phyloP scores from a whole-genome alignment of 2,113 vertebrate genomes.

The mouse (Mus musculus) region DNA sequence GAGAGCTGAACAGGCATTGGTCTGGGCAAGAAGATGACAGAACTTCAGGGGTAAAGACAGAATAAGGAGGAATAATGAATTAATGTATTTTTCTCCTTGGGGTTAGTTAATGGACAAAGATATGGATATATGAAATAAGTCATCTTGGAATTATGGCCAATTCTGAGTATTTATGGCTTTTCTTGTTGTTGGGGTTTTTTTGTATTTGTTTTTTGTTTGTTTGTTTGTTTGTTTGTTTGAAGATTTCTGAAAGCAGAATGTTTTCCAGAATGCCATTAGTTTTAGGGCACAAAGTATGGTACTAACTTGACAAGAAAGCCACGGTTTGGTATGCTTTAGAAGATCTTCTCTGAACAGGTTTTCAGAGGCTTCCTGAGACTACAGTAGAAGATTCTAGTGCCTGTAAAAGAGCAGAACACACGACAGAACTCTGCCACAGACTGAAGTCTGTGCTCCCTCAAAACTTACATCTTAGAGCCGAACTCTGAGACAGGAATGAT shows the following conservation, averaged over 20 bases:
- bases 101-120: neutral
- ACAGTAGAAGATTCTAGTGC: neutral
- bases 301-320: neutral
- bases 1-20: neutral
- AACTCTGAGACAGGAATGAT: neutral
- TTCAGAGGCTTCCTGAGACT: neutral
- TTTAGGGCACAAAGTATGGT: neutral
- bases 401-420: neutral
- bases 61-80: neutral
- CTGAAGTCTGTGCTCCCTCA: neutral
- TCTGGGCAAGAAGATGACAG: neutral
- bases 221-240: neutral
- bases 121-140: neutral
- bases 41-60: neutral
- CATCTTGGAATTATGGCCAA: neutral
- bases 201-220: neutral
- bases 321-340: fast-evolving
- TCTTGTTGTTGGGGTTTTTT: neutral
- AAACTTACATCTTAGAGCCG: neutral
- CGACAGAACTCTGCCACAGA: neutral
- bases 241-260: neutral
- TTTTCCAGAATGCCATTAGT: neutral
- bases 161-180: neutral
- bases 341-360: neutral
- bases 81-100: neutral